phyloP scores from a whole-genome alignment of 1,140 invertebrate genomes.

The Branchinecta lindahli region DNA sequence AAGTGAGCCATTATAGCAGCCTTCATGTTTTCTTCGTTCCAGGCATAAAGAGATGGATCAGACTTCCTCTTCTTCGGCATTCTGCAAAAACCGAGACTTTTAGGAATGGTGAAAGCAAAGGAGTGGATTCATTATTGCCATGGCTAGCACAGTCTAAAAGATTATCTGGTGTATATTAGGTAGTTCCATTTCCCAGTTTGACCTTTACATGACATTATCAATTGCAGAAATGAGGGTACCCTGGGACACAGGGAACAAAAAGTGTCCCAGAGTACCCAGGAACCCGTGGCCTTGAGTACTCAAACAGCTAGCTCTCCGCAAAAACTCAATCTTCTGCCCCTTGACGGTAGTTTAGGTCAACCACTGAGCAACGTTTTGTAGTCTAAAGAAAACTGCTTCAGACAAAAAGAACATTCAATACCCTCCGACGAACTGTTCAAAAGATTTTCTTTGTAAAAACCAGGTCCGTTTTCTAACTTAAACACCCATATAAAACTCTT shows the following conservation, averaged over 20 bases:
- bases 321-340: constrained; percentile 1
- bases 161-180: constrained; percentile 8
- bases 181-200: constrained; percentile 4
- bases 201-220: constrained; percentile 6
- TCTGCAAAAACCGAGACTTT: constrained; percentile 2
- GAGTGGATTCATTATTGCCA: background rate
- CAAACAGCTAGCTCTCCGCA: constrained; percentile 4
- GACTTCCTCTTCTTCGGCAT: constrained; percentile 4
- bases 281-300: background rate
- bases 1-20: constrained; percentile 8
- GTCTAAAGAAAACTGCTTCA: constrained; percentile 8
- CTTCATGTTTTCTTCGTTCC: constrained; percentile 8
- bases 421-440: constrained; percentile 7
- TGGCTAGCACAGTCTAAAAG: constrained; percentile 8
- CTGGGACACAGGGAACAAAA: constrained; percentile 1
- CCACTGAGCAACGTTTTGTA: constrained; percentile 8
- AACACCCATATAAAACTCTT: constrained; percentile 6
- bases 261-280: constrained; percentile 7
- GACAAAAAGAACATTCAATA: constrained; percentile 9
- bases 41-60: constrained; percentile 5
- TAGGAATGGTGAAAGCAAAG: background rate
- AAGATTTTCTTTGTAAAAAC: constrained; percentile 9
- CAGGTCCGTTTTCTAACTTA: background rate
- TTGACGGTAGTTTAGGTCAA: constrained; percentile 5
- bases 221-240: constrained; percentile 4